Evolutionary conservation across 2,113 vertebrate species (phyloP).

Genomic region (Panthera uncia): DNA sequence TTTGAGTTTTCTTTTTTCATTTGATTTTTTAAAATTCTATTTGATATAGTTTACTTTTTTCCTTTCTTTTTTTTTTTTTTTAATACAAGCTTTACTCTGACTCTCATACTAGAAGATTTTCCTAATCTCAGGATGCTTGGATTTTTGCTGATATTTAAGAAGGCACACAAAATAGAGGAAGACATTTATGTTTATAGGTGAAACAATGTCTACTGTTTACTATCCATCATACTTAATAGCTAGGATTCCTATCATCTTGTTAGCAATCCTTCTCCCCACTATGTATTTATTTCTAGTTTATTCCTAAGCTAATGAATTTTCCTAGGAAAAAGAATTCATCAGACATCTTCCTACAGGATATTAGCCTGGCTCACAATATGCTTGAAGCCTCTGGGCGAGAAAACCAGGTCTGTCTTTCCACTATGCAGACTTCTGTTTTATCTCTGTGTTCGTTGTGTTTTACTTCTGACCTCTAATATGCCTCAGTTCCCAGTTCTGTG

Average conservation of each 20-base stretch:
- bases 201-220: neutral
- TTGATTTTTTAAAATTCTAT: neutral
- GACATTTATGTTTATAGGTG: neutral
- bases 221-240: neutral
- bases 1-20: neutral
- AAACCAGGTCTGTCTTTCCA: neutral
- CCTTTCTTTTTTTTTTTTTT: neutral
- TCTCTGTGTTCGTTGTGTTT: neutral
- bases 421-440: neutral
- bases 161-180: neutral
- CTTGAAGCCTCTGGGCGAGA: neutral
- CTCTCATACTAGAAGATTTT: neutral
- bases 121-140: neutral
- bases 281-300: neutral
- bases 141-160: neutral
- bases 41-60: neutral
- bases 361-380: neutral
- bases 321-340: neutral
- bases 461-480: neutral
- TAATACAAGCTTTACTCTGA: neutral
- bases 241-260: neutral
- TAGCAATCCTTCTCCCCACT: rapidly evolving
- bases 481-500: neutral
- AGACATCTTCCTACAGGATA: neutral
- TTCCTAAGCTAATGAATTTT: neutral